Conservation (phyloP, 1,140 invertebrate genomes). For the Cheumatopsyche charites region DNA sequence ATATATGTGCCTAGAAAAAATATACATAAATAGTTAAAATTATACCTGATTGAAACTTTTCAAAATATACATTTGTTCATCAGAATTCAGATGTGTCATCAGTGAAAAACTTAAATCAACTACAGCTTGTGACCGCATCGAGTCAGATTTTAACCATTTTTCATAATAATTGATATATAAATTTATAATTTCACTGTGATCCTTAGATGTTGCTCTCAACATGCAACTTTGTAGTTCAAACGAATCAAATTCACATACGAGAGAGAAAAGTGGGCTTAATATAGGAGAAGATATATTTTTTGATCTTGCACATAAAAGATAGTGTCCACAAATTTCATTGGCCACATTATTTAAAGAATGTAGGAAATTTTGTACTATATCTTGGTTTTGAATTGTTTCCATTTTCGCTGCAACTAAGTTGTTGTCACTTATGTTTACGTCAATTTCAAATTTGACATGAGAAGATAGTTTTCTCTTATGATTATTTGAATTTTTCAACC, state of each 20-base stretch:
- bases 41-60: slow-evolving; percentile 60
- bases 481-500: slow-evolving; percentile 49
- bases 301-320: slow-evolving; percentile 58
- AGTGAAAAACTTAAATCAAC: slow-evolving; percentile 67
- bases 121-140: slow-evolving; percentile 56
- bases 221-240: slow-evolving; percentile 55
- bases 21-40: neutral
- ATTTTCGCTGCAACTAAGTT: slow-evolving; percentile 31
- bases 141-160: slow-evolving; percentile 56
- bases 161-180: slow-evolving; percentile 62
- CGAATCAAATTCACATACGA: slow-evolving; percentile 58
- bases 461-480: slow-evolving; percentile 50
- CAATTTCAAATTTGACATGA: slow-evolving; percentile 52
- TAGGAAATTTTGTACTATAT: slow-evolving; percentile 42
- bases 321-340: slow-evolving; percentile 59
- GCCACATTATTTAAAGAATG: slow-evolving; percentile 60
- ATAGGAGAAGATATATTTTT: slow-evolving; percentile 53
- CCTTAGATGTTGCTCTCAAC: slow-evolving; percentile 44
- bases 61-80: slow-evolving; percentile 61
- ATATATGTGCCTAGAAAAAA: slow-evolving; percentile 13
- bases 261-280: slow-evolving; percentile 53
- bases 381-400: slow-evolving; percentile 28
- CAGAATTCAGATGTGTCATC: slow-evolving; percentile 58
- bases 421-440: slow-evolving; percentile 18
- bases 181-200: slow-evolving; percentile 50